Percentiles rank a stretch among this genome's conserved stretches.
These are phyloP conservation scores for Coendou prehensilis DNA, from an alignment of 2,797 vertebrate species.

Conservation along the genomic window DNA sequence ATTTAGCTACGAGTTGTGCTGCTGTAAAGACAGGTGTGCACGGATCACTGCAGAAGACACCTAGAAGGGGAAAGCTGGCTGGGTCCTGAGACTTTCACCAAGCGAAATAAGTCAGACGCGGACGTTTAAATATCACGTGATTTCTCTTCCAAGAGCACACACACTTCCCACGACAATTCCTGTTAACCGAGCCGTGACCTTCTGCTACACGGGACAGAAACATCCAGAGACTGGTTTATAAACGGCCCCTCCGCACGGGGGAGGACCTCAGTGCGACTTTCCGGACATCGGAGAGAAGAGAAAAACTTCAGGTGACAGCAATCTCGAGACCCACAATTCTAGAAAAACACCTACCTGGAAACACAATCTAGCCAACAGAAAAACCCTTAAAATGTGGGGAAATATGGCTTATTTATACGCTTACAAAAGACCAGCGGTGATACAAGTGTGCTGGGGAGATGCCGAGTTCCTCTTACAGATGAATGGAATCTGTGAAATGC, in stretches of 20 bases:
- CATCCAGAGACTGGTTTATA: not conserved
- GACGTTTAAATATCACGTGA: not conserved
- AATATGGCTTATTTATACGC: not conserved
- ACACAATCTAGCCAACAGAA: not conserved
- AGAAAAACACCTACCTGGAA: not conserved
- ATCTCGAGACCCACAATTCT: not conserved
- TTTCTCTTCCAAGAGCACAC: not conserved
- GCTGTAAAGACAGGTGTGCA: not conserved
- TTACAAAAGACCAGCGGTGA: not conserved
- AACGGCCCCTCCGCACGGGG: not conserved
- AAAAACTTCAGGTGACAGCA: not conserved
- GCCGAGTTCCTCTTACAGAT: not conserved
- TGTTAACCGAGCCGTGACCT: not conserved
- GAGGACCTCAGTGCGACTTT: fast-evolving
- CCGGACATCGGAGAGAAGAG: not conserved
- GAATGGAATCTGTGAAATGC: not conserved
- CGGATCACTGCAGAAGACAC: not conserved
- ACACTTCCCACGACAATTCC: not conserved
- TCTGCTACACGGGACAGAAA: not conserved
- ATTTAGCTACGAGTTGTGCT: not conserved
- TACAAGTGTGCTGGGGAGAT: not conserved
- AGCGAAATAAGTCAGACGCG: not conserved
- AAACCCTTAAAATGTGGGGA: not conserved
- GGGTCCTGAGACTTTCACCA: not conserved
- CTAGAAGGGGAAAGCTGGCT: not conserved